Evolutionary conservation across 2,888 invertebrate genomes (phyloP).

Genomic region (Diadromus collaris): DNA sequence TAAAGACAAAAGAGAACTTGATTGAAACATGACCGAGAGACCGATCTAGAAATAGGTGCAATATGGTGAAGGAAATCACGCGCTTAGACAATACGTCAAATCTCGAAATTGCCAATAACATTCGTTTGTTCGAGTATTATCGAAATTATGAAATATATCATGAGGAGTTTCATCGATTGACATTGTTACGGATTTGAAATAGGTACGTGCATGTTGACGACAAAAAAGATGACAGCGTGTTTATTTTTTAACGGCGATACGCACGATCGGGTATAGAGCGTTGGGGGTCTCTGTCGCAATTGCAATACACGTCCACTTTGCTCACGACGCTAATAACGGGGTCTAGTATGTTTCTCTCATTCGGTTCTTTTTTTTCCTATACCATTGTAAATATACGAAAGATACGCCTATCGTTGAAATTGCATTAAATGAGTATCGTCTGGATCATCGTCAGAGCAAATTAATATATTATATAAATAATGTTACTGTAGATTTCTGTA

Average conservation of each 20-base stretch:
- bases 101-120: constrained; percentile 13
- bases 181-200: constrained; percentile 17
- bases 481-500: constrained; percentile 46
- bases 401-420: constrained; percentile 10
- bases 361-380: constrained; percentile 14
- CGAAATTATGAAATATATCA: constrained; percentile 6
- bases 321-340: constrained; percentile 14
- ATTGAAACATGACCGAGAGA: constrained; percentile 32
- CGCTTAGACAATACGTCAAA: constrained; percentile 3
- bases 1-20: constrained; percentile 23
- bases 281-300: constrained; percentile 13
- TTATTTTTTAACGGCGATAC: constrained; percentile 31
- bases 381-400: constrained; percentile 50
- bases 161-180: constrained; percentile 45
- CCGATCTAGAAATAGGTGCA: constrained; percentile 33
- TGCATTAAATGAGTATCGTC: background rate
- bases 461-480: constrained; percentile 33
- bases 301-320: constrained; percentile 1
- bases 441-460: constrained; percentile 23
- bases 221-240: background rate
- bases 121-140: background rate
- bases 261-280: constrained; percentile 2
- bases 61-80: constrained; percentile 42
- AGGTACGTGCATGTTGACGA: background rate
- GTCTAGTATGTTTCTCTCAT: background rate